Percentiles rank a stretch among this genome's conserved stretches.
Conservation (phyloP, 2,113 vertebrate species). For the Takifugu bimaculatus region DNA sequence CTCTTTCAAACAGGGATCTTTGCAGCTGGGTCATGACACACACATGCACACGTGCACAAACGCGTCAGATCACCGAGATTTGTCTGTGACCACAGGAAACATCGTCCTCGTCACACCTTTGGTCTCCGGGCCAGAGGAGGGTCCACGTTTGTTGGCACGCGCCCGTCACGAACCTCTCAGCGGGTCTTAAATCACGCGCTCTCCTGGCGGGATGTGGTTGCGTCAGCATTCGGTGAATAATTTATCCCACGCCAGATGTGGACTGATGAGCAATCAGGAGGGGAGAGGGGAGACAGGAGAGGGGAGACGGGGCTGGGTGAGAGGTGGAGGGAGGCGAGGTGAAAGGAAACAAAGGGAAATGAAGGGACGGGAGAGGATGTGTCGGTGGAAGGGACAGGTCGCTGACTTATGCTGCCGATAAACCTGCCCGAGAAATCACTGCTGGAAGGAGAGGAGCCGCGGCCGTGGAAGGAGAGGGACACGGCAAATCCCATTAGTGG, state of each 20-base stretch:
- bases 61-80: slow-evolving; percentile 44
- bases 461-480: slow-evolving; percentile 44
- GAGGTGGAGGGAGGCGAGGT: neutral
- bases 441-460: slow-evolving; percentile 28
- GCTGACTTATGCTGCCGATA: slow-evolving; percentile 51
- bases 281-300: neutral
- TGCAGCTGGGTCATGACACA: slow-evolving; percentile 39
- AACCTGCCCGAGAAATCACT: slow-evolving; percentile 30
- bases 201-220: slow-evolving; percentile 30
- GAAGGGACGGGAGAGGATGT: neutral
- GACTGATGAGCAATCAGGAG: neutral
- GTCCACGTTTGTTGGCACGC: too few relatives aligned
- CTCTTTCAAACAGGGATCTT: slow-evolving; percentile 39
- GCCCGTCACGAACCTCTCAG: too few relatives aligned
- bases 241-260: slow-evolving; percentile 7
- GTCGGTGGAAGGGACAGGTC: slow-evolving; percentile 25
- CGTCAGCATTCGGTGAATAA: slow-evolving; percentile 58
- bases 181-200: neutral
- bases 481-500: slow-evolving; percentile 27
- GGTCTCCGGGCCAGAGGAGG: too few relatives aligned
- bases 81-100: slow-evolving; percentile 52
- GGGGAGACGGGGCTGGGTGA: slow-evolving; percentile 3
- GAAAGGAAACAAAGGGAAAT: neutral
- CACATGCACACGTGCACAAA: slow-evolving; percentile 38
- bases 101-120: slow-evolving; percentile 25